phyloP scores from a whole-genome alignment of 2,888 invertebrate genomes.

The Hecatera dysodea region DNA sequence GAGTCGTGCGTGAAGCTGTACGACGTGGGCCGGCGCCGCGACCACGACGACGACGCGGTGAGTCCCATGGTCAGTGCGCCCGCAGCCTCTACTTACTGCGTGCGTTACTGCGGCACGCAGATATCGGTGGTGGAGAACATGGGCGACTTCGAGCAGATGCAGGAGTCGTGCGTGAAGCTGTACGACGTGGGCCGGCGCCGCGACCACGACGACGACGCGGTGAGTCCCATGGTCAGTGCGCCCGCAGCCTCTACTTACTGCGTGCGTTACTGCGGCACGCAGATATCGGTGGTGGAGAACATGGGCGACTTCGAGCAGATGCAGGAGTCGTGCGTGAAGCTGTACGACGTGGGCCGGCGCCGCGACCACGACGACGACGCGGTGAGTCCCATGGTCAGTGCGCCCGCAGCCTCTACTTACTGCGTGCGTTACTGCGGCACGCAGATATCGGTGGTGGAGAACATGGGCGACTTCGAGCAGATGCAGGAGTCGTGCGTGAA shows the following conservation, averaged over 20 bases:
- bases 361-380: no score
- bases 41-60: no score
- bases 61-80: no score
- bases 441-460: conserved; percentile 97
- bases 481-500: conserved; percentile 97
- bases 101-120: conserved; percentile 96
- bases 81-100: no score
- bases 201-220: no score
- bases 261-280: no score
- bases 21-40: conserved; percentile 98
- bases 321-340: conserved; percentile 96
- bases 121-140: conserved; percentile 98
- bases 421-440: no score
- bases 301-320: conserved; percentile 95
- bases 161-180: conserved; percentile 97
- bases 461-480: conserved; percentile 95
- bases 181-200: conserved; percentile 99
- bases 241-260: no score
- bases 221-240: no score
- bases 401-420: no score
- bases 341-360: conserved; percentile 98
- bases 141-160: conserved; percentile 95
- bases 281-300: conserved; percentile 97
- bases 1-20: conserved; percentile 98
- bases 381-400: no score